These are phyloP conservation scores for Phrixothrix hirtus DNA, from an alignment of 2,888 invertebrate species.

Conservation along the genomic window DNA sequence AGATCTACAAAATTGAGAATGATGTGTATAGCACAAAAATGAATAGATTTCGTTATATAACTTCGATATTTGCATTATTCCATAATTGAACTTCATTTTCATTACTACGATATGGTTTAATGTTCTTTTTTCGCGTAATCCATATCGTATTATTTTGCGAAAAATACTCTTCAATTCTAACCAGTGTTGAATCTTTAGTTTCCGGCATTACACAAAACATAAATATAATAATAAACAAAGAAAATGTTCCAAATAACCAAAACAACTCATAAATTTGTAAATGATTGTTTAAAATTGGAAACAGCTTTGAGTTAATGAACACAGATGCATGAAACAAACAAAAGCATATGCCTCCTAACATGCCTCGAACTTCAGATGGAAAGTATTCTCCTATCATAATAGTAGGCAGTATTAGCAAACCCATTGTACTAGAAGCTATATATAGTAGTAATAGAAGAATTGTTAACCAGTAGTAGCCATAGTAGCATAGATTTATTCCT, in stretches of 20 bases:
- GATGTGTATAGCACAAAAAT: too few relatives aligned
- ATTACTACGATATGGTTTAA: too few relatives aligned
- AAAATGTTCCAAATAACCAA: slow-evolving; percentile 65
- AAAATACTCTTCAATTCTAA: slow-evolving; percentile 80
- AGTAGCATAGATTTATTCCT: slow-evolving; percentile 56
- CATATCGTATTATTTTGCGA: slow-evolving; percentile 67
- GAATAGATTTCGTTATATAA: too few relatives aligned
- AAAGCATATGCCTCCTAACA: slow-evolving; percentile 74
- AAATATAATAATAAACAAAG: slow-evolving; percentile 66
- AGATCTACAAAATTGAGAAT: too few relatives aligned
- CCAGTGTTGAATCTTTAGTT: slow-evolving; percentile 70
- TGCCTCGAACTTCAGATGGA: slow-evolving; percentile 72
- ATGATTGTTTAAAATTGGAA: slow-evolving; percentile 63
- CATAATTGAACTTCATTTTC: too few relatives aligned
- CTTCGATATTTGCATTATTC: too few relatives aligned
- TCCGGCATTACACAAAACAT: slow-evolving; percentile 73
- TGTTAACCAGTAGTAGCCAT: slow-evolving; percentile 51
- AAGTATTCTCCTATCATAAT: slow-evolving; percentile 76
- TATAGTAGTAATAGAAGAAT: slow-evolving; percentile 64
- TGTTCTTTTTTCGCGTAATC: slow-evolving; percentile 58
- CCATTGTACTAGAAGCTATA: slow-evolving; percentile 73
- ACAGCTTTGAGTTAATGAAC: slow-evolving; percentile 71
- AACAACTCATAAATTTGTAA: slow-evolving; percentile 72
- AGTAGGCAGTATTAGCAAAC: slow-evolving; percentile 74
- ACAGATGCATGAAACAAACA: slow-evolving; percentile 70